These are phyloP conservation scores for Ooceraea biroi DNA, from an alignment of 1,140 invertebrate genomes.

Conservation along the genomic window DNA sequence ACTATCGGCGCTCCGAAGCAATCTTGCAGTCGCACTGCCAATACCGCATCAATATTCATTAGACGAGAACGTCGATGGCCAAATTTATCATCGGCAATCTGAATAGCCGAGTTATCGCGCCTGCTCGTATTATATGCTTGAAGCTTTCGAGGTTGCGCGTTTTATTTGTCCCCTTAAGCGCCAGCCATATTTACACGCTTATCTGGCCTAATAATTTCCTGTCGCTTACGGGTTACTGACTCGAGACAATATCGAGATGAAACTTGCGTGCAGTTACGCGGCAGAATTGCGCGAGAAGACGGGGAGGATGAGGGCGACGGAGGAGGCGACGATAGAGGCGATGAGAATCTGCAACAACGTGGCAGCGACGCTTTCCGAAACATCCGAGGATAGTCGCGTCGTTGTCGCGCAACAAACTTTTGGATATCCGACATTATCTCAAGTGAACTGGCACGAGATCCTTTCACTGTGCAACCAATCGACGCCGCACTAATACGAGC, in stretches of 20 bases:
- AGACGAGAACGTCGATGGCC: constrained; percentile 5
- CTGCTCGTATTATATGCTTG: not conserved
- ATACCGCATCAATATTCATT: constrained; percentile 34
- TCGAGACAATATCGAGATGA: constrained; percentile 58
- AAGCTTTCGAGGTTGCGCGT: constrained; percentile 13
- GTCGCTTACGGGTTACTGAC: constrained; percentile 63
- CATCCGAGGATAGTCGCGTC: constrained; percentile 42
- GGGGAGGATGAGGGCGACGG: not conserved
- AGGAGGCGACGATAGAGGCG: not conserved
- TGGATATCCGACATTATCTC: constrained; percentile 64
- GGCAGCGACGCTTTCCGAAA: constrained; percentile 42
- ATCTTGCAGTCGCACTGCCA: not conserved
- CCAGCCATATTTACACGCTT: constrained; percentile 55
- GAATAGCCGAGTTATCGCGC: constrained; percentile 10
- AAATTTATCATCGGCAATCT: constrained; percentile 11
- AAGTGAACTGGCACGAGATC: constrained; percentile 38
- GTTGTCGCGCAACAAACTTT: constrained; percentile 59
- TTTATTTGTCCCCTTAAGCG: constrained; percentile 27
- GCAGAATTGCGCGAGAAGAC: constrained; percentile 52
- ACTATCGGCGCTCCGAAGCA: not conserved
- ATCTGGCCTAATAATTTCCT: constrained; percentile 62
- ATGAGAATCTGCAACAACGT: constrained; percentile 45
- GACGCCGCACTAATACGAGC: constrained; percentile 59
- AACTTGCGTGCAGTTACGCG: constrained; percentile 58
- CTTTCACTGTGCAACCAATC: constrained; percentile 54